A percentile compares a stretch with the other conserved stretches of the same genome.
These are phyloP conservation scores for Hippopotamyrus pictus DNA, from an alignment of 2,797 vertebrate genomes.

Conservation along the genomic window DNA sequence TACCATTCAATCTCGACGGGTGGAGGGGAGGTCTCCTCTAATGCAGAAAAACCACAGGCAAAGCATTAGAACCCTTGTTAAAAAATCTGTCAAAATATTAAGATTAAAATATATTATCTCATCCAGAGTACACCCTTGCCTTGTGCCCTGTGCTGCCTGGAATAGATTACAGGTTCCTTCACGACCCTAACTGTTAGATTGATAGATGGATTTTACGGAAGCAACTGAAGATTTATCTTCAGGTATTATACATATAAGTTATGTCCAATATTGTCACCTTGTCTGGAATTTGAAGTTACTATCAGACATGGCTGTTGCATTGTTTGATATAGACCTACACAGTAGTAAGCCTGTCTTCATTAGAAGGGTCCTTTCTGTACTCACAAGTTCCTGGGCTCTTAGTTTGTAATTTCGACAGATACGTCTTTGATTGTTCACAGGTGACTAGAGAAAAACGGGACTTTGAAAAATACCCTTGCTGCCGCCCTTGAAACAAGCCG, in stretches of 20 bases:
- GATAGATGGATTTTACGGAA: background rate
- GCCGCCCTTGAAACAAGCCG: background rate
- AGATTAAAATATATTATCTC: background rate
- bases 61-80: background rate
- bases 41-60: slow-evolving; percentile 23
- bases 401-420: background rate
- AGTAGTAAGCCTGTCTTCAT: background rate
- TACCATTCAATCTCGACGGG: slow-evolving; percentile 57
- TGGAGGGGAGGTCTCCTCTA: slow-evolving; percentile 55
- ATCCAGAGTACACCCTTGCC: background rate
- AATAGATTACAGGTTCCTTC: background rate
- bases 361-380: background rate
- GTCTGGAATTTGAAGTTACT: background rate
- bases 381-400: background rate
- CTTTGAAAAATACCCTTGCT: background rate
- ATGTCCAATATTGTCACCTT: background rate
- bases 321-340: background rate
- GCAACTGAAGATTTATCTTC: background rate
- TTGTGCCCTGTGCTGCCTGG: background rate
- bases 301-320: background rate
- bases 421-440: background rate
- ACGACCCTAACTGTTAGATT: background rate
- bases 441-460: background rate
- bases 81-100: background rate
- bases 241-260: background rate